Conservation (phyloP, 1,140 invertebrate genomes). For the Dinoponera quadriceps region DNA sequence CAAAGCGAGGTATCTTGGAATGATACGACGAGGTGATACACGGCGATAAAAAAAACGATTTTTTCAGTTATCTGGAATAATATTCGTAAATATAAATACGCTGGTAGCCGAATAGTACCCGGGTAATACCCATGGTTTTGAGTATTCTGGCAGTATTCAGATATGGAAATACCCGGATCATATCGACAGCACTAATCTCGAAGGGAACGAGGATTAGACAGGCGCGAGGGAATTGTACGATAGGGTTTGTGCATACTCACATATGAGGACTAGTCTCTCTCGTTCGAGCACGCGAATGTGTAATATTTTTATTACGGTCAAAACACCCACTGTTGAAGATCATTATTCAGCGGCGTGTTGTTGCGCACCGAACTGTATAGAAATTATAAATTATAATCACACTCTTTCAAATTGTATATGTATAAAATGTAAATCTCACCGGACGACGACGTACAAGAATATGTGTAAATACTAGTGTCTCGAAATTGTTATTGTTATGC, state of each 20-base stretch:
- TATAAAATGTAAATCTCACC: constrained; percentile 41
- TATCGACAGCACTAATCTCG: too few species aligned
- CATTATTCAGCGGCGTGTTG: neutral
- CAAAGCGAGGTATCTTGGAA: too few species aligned
- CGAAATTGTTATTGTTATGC: neutral
- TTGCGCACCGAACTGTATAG: constrained; percentile 31
- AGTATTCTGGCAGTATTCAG: too few species aligned
- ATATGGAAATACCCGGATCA: too few species aligned
- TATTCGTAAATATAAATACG: too few species aligned
- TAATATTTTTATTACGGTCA: constrained; percentile 46
- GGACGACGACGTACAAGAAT: neutral
- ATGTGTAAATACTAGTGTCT: constrained; percentile 28
- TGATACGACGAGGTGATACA: too few species aligned
- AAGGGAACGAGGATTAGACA: neutral
- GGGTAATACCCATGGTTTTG: too few species aligned
- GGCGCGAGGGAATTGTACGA: neutral
- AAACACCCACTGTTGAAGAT: neutral
- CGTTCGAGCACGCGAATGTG: neutral
- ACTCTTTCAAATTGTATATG: constrained; percentile 7
- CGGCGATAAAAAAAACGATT: too few species aligned
- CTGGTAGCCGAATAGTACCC: too few species aligned
- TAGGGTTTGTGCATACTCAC: constrained; percentile 1
- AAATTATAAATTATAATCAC: neutral
- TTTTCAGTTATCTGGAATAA: too few species aligned
- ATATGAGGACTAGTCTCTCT: neutral